Percentiles rank a stretch among this genome's conserved stretches.
Evolutionary conservation across 2,113 vertebrate genomes (phyloP).

Genomic region (Pionites leucogaster): DNA sequence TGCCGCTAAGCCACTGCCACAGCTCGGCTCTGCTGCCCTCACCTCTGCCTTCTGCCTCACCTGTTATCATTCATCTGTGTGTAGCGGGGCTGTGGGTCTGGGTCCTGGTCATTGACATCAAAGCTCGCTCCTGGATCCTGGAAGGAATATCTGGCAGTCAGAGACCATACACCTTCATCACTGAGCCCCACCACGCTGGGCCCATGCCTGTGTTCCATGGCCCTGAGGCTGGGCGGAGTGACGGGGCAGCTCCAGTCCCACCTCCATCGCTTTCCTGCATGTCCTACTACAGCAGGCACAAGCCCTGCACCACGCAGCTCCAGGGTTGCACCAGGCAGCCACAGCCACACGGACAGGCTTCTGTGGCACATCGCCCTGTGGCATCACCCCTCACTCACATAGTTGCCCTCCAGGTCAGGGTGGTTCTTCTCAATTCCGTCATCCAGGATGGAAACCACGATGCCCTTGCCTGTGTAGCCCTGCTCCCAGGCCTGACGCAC

Average conservation of each 20-base stretch:
- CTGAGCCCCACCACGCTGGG: rapidly evolving
- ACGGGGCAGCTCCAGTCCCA: neutral
- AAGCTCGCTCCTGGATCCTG: slow-evolving; percentile 94
- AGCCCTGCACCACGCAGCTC: neutral
- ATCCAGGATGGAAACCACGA: slow-evolving; percentile 96
- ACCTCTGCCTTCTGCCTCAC: slow-evolving; percentile 54
- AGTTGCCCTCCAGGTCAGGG: slow-evolving; percentile 91
- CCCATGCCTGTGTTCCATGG: rapidly evolving
- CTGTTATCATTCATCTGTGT: slow-evolving; percentile 97
- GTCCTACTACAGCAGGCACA: rapidly evolving
- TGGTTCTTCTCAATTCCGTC: slow-evolving; percentile 99
- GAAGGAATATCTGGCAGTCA: neutral
- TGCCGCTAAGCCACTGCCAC: rapidly evolving
- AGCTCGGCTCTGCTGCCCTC: neutral
- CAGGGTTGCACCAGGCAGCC: rapidly evolving
- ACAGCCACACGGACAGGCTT: rapidly evolving
- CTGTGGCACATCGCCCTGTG: rapidly evolving
- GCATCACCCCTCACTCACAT: slow-evolving; percentile 80
- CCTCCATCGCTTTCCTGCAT: rapidly evolving
- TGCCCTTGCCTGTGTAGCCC: slow-evolving; percentile 91
- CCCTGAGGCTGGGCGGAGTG: neutral
- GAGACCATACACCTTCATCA: neutral
- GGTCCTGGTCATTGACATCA: slow-evolving; percentile 95
- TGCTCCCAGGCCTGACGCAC: slow-evolving; percentile 92
- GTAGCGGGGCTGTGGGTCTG: slow-evolving; percentile 95